phyloP scores from a whole-genome alignment of 2,888 invertebrate species.

The Melanotus villosus region DNA sequence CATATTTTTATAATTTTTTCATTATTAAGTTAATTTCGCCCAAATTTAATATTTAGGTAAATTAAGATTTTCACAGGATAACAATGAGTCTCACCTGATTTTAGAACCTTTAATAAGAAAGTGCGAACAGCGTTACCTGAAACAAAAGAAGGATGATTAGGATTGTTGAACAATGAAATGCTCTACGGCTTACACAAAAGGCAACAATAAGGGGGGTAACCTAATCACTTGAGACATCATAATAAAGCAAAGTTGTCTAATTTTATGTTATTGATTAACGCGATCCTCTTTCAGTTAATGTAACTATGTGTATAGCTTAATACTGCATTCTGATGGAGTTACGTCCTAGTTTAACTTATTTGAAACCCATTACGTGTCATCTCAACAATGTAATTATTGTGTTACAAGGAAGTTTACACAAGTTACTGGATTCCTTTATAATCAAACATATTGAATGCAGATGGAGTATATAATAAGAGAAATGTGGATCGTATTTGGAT shows the following conservation, averaged over 20 bases:
- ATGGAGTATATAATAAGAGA: not conserved
- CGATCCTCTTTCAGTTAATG: not conserved
- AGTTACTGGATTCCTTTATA: not conserved
- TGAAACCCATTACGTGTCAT: constrained; percentile 31
- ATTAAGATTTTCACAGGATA: too few species aligned
- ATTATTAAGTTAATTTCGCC: too few species aligned
- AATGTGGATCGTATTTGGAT: not conserved
- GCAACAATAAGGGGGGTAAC: too few species aligned
- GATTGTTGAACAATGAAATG: too few species aligned
- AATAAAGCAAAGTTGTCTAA: not conserved
- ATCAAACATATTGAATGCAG: not conserved
- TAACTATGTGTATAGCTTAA: not conserved
- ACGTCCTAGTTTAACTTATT: constrained; percentile 34
- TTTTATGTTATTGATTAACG: not conserved
- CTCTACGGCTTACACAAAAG: too few species aligned
- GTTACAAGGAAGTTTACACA: constrained; percentile 10
- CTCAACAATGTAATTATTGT: constrained; percentile 26
- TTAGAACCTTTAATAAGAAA: too few species aligned
- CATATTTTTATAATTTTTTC: too few species aligned
- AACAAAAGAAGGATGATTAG: too few species aligned
- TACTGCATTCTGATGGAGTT: constrained; percentile 27
- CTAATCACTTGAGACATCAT: too few species aligned
- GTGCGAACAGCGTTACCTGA: too few species aligned
- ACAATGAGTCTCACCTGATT: too few species aligned
- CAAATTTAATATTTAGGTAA: too few species aligned